phyloP scores from a whole-genome alignment of 1,140 invertebrate genomes.

The Magallana gigas region DNA sequence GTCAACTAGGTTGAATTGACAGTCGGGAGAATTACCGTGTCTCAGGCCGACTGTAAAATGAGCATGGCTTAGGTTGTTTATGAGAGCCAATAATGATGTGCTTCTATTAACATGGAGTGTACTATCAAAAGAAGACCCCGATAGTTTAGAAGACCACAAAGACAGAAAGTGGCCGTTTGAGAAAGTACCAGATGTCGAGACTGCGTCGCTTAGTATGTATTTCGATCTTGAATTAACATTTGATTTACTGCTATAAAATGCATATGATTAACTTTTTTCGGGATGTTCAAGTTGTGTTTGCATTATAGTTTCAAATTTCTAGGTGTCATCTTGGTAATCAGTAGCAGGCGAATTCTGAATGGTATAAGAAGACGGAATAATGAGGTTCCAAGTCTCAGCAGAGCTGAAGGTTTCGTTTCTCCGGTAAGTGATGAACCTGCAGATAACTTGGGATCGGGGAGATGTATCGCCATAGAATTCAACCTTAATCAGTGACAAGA shows the following conservation, averaged over 20 bases:
- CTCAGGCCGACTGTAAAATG: slow-evolving; percentile 7
- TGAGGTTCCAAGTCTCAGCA: neutral
- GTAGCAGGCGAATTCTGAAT: neutral
- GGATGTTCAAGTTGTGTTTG: neutral
- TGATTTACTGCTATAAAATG: neutral
- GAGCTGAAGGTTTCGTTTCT: neutral
- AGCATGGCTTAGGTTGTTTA: slow-evolving; percentile 33
- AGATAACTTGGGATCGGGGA: neutral
- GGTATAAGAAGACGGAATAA: neutral
- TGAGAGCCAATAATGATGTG: slow-evolving; percentile 30
- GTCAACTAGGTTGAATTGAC: slow-evolving; percentile 28
- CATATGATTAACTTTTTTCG: slow-evolving; percentile 27
- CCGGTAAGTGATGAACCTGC: neutral
- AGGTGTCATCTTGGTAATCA: slow-evolving; percentile 6
- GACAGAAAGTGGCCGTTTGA: neutral
- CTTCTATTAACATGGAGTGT: slow-evolving; percentile 20
- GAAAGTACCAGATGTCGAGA: neutral
- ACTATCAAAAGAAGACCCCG: slow-evolving; percentile 6
- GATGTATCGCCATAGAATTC: neutral
- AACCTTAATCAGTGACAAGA: neutral
- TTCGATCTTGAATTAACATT: slow-evolving; percentile 20
- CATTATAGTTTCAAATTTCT: slow-evolving; percentile 11
- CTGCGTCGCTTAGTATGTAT: neutral
- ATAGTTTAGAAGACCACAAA: slow-evolving; percentile 8
- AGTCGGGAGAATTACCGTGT: neutral